These are phyloP conservation scores for Pedionomus torquatus DNA, from an alignment of 2,113 vertebrate species.

Conservation along the genomic window DNA sequence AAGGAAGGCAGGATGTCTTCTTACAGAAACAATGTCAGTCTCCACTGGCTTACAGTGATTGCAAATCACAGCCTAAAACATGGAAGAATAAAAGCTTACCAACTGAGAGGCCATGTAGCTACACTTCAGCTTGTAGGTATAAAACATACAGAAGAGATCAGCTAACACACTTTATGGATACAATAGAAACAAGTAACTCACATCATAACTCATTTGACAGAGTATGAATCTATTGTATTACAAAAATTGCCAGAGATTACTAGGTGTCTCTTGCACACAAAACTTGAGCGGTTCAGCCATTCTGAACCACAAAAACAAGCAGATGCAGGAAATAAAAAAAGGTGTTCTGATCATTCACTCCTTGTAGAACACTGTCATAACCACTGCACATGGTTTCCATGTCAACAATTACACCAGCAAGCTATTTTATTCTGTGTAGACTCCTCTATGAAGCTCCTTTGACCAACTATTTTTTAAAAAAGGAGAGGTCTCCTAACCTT, in stretches of 20 bases:
- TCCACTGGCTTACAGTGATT: background rate
- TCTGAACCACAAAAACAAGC: background rate
- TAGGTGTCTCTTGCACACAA: background rate
- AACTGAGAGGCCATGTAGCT: fast-evolving
- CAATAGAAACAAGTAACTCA: background rate
- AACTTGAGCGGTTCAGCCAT: background rate
- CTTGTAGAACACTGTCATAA: background rate
- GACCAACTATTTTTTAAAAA: background rate
- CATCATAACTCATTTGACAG: background rate
- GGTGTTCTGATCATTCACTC: background rate
- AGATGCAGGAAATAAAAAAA: background rate
- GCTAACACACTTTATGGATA: fast-evolving
- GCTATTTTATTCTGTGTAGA: background rate
- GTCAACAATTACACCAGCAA: background rate
- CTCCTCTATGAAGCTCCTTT: background rate
- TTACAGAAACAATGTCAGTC: background rate
- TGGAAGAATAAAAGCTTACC: background rate
- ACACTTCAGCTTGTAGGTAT: background rate
- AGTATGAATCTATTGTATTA: background rate
- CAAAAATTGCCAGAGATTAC: background rate
- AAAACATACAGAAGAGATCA: background rate
- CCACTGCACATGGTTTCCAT: background rate
- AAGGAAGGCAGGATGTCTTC: background rate
- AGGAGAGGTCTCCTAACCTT: background rate
- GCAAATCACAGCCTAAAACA: background rate